Evolutionary conservation across 2,113 vertebrate species (phyloP).

Genomic region (Carlito syrichta): DNA sequence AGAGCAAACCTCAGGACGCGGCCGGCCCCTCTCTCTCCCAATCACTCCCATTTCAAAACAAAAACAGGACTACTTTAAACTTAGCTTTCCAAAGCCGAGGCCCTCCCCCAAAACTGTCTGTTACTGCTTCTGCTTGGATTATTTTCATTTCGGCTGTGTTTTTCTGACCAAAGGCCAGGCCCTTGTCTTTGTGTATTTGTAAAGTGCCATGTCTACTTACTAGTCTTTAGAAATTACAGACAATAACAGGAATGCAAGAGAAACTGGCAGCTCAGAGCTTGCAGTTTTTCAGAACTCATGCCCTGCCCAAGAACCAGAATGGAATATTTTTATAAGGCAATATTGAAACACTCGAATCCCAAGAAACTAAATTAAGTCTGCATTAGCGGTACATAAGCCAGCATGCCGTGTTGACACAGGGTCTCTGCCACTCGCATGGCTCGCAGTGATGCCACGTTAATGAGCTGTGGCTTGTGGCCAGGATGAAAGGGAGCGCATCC

Average conservation of each 20-base stretch:
- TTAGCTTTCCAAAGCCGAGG: not conserved
- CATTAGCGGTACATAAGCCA: slow-evolving; percentile 31
- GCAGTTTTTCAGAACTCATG: not conserved
- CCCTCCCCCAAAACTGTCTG: slow-evolving; percentile 12
- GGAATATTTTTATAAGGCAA: slow-evolving; percentile 64
- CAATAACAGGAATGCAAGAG: slow-evolving; percentile 55
- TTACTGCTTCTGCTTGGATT: slow-evolving; percentile 67
- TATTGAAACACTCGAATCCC: slow-evolving; percentile 56
- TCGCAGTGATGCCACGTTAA: not conserved
- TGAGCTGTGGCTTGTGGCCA: not conserved
- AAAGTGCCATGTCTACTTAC: slow-evolving; percentile 67
- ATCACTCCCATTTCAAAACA: slow-evolving; percentile 53
- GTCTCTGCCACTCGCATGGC: not conserved
- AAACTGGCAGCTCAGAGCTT: slow-evolving; percentile 42
- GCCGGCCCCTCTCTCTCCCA: not conserved
- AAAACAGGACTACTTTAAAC: slow-evolving; percentile 55
- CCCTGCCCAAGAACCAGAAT: not conserved
- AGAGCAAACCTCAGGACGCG: not conserved
- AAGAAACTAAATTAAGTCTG: slow-evolving; percentile 39
- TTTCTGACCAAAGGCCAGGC: slow-evolving; percentile 65
- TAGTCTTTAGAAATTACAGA: slow-evolving; percentile 69
- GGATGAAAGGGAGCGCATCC: not conserved
- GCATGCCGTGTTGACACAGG: not conserved
- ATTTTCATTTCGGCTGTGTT: slow-evolving; percentile 69
- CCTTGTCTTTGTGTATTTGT: slow-evolving; percentile 70